Conservation (phyloP, 2,888 invertebrate species). For the Scelioninae gen. 2 region DNA sequence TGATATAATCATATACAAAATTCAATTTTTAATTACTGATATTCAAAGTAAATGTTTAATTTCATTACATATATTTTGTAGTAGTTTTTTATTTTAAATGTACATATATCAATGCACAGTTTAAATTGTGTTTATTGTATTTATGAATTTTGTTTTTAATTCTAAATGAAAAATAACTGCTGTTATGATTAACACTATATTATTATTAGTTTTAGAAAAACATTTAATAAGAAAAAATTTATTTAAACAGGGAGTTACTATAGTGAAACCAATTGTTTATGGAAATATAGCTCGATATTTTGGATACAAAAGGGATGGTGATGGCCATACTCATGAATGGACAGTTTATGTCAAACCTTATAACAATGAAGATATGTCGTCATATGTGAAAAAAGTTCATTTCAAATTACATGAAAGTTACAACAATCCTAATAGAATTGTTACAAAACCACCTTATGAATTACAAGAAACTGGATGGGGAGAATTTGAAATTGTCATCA, state of each 20-base stretch:
- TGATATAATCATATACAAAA: no score
- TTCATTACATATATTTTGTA: no score
- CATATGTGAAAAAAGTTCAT: conserved; percentile 95
- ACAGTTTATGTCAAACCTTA: conserved; percentile 97
- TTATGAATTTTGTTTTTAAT: no score
- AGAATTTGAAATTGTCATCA: conserved; percentile 98
- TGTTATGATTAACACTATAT: no score
- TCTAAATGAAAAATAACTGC: conserved; percentile 2
- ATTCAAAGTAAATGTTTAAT: no score
- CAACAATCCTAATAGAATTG: conserved; percentile 92
- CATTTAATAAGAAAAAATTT: not conserved
- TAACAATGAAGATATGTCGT: conserved; percentile 94
- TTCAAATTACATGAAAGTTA: conserved; percentile 99
- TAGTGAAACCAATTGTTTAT: conserved; percentile 96
- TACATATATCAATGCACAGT: no score
- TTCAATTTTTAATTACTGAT: no score
- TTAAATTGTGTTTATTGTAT: no score
- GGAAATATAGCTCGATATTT: conserved; percentile 97
- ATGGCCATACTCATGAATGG: conserved; percentile 99
- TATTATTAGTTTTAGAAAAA: no score
- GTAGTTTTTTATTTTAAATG: no score
- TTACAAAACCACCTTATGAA: conserved; percentile 97
- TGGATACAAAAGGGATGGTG: conserved; percentile 96
- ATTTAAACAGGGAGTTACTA: conserved; percentile 83
- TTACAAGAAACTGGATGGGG: conserved; percentile 99